phyloP scores from a whole-genome alignment of 2,113 vertebrate species.

The Setophaga kirtlandii region DNA sequence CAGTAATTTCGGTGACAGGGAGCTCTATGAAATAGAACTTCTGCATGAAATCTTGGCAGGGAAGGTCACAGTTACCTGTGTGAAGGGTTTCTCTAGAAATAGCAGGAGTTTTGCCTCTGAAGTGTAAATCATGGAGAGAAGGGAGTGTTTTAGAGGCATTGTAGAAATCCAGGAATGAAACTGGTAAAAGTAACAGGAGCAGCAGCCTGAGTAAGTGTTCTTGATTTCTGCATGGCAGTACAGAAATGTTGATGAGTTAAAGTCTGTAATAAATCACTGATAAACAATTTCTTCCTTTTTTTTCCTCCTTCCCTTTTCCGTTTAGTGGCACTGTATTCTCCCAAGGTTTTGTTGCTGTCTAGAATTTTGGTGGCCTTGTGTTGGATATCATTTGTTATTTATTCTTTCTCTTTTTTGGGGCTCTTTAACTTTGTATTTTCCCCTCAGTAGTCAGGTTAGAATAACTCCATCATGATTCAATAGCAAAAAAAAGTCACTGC shows the following conservation, averaged over 20 bases:
- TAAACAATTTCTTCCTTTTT: background rate
- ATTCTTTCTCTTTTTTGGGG: too few relatives aligned
- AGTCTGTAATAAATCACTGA: background rate
- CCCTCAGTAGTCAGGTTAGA: background rate
- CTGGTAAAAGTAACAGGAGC: background rate
- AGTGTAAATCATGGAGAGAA: background rate
- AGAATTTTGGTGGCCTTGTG: background rate
- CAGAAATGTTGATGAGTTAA: background rate
- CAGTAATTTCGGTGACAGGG: background rate
- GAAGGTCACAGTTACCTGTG: background rate
- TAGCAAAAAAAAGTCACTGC: background rate
- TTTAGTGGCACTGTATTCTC: background rate
- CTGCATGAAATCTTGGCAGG: background rate
- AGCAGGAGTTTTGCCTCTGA: background rate
- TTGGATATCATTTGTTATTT: background rate
- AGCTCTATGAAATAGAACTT: background rate
- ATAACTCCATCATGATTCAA: background rate
- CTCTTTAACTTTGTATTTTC: background rate
- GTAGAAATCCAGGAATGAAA: background rate
- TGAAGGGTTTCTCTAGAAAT: background rate
- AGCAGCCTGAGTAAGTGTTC: background rate
- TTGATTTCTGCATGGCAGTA: background rate
- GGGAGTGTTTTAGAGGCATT: background rate
- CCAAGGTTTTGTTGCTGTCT: background rate
- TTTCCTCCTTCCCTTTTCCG: background rate